Evolutionary conservation across 2,797 vertebrate species (phyloP).

Genomic region (Notolepis coatsorum): DNA sequence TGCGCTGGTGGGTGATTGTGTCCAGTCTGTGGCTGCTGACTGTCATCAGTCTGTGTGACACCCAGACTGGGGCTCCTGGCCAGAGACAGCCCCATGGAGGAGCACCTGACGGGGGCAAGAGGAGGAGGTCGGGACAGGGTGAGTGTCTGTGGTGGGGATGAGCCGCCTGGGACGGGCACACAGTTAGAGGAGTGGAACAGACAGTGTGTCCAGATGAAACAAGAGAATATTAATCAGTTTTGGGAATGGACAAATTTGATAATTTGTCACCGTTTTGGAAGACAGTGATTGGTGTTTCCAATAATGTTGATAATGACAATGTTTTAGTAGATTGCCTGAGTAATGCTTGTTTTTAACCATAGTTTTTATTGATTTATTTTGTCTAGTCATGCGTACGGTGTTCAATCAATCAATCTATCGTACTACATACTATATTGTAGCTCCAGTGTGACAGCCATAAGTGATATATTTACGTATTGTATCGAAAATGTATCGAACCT

Average conservation of each 20-base stretch:
- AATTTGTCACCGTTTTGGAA: no score
- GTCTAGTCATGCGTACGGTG: no score
- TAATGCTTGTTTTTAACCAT: no score
- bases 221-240: background rate
- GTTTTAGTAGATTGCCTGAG: no score
- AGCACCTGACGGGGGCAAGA: conserved; percentile 54
- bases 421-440: no score
- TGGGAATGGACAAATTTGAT: background rate
- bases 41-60: conserved; percentile 63
- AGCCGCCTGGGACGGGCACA: background rate
- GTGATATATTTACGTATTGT: no score
- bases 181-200: background rate
- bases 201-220: background rate
- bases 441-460: no score
- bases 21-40: conserved; percentile 77
- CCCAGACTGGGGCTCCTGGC: conserved; percentile 52
- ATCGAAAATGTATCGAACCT: no score
- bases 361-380: no score
- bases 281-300: no score
- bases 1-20: conserved; percentile 75
- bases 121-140: conserved; percentile 57
- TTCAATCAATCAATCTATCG: no score
- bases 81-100: conserved; percentile 1
- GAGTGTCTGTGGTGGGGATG: conserved; percentile 10
- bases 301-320: no score